Conservation (phyloP, 37 sponge, comb jelly and placozoan genomes). For the Crambe crambe region DNA sequence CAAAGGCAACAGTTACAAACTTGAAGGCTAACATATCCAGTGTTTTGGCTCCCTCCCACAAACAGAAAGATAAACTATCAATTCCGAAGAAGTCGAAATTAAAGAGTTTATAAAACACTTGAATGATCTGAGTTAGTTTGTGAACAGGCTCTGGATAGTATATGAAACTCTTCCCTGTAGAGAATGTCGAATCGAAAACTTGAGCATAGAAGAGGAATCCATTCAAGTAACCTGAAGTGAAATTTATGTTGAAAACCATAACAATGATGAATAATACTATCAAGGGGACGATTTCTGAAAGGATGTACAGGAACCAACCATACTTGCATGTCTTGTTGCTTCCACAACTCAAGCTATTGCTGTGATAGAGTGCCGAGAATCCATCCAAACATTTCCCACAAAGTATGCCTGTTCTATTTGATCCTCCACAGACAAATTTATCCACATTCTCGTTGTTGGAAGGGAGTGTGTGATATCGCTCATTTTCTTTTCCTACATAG, state of each 20-base stretch:
- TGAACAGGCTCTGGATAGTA: not conserved
- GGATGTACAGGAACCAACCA: too few species aligned
- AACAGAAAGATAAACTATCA: constrained; percentile 35
- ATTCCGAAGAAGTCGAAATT: constrained; percentile 42
- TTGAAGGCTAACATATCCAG: constrained; percentile 37
- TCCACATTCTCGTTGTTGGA: too few species aligned
- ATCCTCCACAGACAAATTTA: too few species aligned
- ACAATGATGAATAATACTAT: constrained; percentile 19
- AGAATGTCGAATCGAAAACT: not conserved
- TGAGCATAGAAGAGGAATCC: constrained; percentile 45
- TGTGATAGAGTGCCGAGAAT: too few species aligned
- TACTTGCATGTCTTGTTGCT: too few species aligned
- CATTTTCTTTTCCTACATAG: too few species aligned
- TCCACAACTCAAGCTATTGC: too few species aligned
- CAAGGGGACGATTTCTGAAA: constrained; percentile 30
- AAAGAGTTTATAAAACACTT: constrained; percentile 20
- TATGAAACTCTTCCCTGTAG: constrained; percentile 1
- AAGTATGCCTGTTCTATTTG: too few species aligned
- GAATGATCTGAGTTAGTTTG: not conserved
- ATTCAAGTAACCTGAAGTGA: constrained; percentile 33
- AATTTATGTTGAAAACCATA: constrained; percentile 26
- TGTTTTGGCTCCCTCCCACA: constrained; percentile 33
- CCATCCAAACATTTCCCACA: too few species aligned
- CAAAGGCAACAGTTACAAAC: constrained; percentile 39
- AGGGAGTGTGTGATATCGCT: too few species aligned